Percentiles rank a stretch among this genome's conserved stretches.
Evolutionary conservation across 2,888 invertebrate genomes (phyloP).

Genomic region (Noctua fimbriata): DNA sequence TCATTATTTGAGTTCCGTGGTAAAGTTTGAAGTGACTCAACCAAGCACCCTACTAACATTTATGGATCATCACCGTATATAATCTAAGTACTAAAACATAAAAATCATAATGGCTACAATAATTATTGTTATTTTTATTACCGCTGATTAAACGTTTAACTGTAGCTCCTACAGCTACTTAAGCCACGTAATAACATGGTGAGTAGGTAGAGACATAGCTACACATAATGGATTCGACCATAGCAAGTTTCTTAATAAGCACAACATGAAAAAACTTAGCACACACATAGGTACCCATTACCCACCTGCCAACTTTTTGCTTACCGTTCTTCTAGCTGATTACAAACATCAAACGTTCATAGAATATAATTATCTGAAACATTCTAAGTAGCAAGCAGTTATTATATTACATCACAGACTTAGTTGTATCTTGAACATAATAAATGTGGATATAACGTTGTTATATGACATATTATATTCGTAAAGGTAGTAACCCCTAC

Average conservation of each 20-base stretch:
- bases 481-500: too few relatives aligned
- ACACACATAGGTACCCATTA: conserved; percentile 15
- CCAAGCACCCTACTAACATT: background rate
- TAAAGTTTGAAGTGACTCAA: background rate
- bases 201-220: background rate
- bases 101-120: conserved; percentile 1
- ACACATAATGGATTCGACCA: conserved; percentile 17
- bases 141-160: conserved; percentile 3
- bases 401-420: conserved; percentile 4
- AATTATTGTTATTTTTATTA: background rate
- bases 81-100: background rate
- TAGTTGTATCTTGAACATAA: background rate
- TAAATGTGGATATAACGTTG: background rate
- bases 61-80: background rate
- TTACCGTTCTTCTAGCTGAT: conserved; percentile 21
- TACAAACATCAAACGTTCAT: conserved; percentile 15
- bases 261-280: conserved; percentile 24
- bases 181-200: background rate
- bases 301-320: conserved; percentile 36
- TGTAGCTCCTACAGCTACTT: conserved; percentile 4
- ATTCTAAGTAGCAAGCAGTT: conserved; percentile 22
- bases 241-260: conserved; percentile 31
- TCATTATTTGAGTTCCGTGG: background rate
- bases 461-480: background rate
- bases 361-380: conserved; percentile 34